Conservation (phyloP, 2,797 vertebrate genomes). For the Acipenser transmontanus region DNA sequence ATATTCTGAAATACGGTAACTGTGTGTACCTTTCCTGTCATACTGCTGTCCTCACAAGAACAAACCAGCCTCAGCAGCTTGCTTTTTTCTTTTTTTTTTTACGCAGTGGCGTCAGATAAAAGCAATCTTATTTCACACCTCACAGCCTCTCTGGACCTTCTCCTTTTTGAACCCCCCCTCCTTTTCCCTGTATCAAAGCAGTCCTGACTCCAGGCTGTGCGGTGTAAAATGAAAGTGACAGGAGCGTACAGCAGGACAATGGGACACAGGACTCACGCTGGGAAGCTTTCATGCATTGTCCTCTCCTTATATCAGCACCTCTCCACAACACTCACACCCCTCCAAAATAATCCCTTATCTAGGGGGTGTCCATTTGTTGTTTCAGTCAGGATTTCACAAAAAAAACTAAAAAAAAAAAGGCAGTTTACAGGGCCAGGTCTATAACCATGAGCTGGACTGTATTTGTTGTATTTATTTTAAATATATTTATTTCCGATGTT, state of each 20-base stretch:
- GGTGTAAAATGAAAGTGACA: constrained; percentile 76
- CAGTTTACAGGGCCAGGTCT: too few species aligned
- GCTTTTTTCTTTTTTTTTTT: constrained; percentile 53
- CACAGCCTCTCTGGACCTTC: constrained; percentile 45
- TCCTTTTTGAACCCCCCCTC: constrained; percentile 26
- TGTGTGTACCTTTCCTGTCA: too few species aligned
- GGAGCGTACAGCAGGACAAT: constrained; percentile 69
- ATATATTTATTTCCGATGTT: too few species aligned
- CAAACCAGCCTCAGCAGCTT: constrained; percentile 49
- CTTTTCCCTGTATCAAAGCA: constrained; percentile 67
- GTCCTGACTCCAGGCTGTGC: constrained; percentile 60
- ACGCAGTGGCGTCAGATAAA: constrained; percentile 61
- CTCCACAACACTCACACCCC: constrained; percentile 23
- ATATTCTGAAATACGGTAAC: too few species aligned
- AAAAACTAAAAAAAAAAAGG: too few species aligned
- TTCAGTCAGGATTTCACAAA: too few species aligned
- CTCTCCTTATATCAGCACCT: constrained; percentile 66
- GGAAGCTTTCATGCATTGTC: constrained; percentile 69
- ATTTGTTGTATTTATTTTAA: too few species aligned
- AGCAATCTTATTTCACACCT: constrained; percentile 76
- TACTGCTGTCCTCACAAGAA: too few species aligned
- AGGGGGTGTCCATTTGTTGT: too few species aligned
- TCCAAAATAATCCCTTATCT: too few species aligned
- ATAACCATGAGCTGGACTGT: too few species aligned
- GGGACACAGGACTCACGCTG: constrained; percentile 66